Evolutionary conservation across 2,113 vertebrate species (phyloP), one percentile per base, ranked within the genome.

Genomic region (Barnardius zonarius): DNA sequence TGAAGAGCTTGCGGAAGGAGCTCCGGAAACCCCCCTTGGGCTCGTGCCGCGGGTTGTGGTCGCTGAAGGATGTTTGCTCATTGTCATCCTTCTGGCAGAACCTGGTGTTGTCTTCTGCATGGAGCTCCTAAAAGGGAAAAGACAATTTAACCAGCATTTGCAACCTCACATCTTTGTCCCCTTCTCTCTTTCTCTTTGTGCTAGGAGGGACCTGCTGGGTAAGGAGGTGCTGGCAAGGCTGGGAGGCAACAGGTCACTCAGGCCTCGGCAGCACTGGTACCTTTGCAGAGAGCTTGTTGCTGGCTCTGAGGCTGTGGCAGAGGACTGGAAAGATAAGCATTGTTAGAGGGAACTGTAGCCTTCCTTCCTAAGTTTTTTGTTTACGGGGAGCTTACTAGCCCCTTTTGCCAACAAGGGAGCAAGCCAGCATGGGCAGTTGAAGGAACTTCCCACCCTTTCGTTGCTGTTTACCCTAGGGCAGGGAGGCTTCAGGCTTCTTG

Each of bases 1-100:
- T 99, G 98, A 99, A 99, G 97, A 99, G 98, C 93, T 99, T 99
- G 98, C 99, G 99, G 97, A 99, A 99, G 69, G 99, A 99, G 98
- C 98, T 99, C 77, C 99, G 98, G 96, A 99, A 99, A 75, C 99
- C 99, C 98, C 99, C 99, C 98, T 98, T 99, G 97, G 98, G 98
- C 96, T 99, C 99, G 97, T 98, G 98, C 96, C 99, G 99, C 16
- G 99, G 98, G 96, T 98, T 99, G 94, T 99, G 98, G 94, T 99
- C 99, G 84, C 98, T 99, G 97, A 99, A 98, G 94, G 98, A 98
- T 70, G 98, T 98, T 97, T 99, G 99, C 89, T 98, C 98, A 84
- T 98, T 98, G 96, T 98, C 98, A 91, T 99, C 99, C 31, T 98
- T 97, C 93, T 98, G 98, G 81, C 98, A 98, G 97, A 98, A 98